These are phyloP conservation scores for Pseudococcus jackbeardsleyi DNA, from an alignment of 2,888 invertebrate species.

Conservation along the genomic window DNA sequence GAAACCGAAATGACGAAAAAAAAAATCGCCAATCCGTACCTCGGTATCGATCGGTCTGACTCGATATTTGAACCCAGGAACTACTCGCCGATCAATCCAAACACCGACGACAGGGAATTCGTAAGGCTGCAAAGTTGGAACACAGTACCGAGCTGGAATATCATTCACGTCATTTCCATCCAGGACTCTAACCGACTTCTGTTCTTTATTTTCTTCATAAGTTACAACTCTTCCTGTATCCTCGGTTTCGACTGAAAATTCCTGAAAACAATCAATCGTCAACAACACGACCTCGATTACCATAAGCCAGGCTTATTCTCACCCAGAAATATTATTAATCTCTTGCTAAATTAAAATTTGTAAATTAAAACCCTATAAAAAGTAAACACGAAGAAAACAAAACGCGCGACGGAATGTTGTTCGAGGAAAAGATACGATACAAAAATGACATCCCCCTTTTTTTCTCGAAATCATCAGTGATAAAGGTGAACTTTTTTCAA, in stretches of 20 bases:
- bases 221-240: constrained; percentile 7
- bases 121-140: constrained; percentile 75
- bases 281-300: background rate
- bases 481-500: constrained; percentile 46
- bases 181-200: constrained; percentile 68
- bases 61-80: constrained; percentile 82
- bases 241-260: constrained; percentile 21
- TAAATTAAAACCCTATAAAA: background rate
- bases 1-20: background rate
- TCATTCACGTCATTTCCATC: constrained; percentile 77
- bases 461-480: background rate
- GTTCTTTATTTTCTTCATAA: background rate
- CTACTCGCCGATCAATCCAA: constrained; percentile 79
- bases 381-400: background rate
- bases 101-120: constrained; percentile 81
- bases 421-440: background rate
- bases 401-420: background rate
- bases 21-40: constrained; percentile 69
- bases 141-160: constrained; percentile 77
- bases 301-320: background rate
- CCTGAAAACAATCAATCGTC: constrained; percentile 37
- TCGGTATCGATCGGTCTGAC: constrained; percentile 75
- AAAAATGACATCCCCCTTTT: constrained; percentile 23
- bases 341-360: constrained; percentile 17
- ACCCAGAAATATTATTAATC: background rate